Percentiles rank a stretch among this genome's conserved stretches.
phyloP scores from a whole-genome alignment of 2,888 invertebrate species.

The Willowsia nigromaculata region DNA sequence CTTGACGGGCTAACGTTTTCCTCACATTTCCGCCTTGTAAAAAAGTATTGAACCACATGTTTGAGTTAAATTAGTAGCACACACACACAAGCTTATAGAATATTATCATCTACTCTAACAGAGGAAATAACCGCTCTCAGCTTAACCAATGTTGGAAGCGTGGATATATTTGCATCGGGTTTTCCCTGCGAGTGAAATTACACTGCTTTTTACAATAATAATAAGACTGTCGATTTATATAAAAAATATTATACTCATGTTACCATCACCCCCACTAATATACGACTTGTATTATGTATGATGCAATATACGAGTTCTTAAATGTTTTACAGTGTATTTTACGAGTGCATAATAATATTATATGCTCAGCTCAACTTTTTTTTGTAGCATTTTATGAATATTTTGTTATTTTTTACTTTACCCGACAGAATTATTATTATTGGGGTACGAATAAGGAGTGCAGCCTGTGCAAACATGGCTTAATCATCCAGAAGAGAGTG shows the following conservation, averaged over 20 bases:
- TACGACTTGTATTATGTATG: too few relatives aligned
- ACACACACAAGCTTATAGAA: not conserved
- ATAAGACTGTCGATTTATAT: not conserved
- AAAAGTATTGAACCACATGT: not conserved
- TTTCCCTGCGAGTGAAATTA: not conserved
- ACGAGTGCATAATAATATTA: slow-evolving; percentile 4
- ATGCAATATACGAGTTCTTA: not conserved
- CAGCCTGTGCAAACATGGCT: slow-evolving; percentile 62
- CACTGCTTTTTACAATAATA: not conserved
- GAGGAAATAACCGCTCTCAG: not conserved
- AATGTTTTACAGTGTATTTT: not conserved
- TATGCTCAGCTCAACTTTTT: not conserved
- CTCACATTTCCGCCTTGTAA: slow-evolving; percentile 6
- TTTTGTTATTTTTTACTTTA: slow-evolving; percentile 35
- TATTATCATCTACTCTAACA: not conserved
- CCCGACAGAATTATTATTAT: not conserved
- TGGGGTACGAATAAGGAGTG: not conserved
- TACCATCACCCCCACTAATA: not conserved
- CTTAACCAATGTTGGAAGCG: not conserved
- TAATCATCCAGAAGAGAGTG: slow-evolving; percentile 66
- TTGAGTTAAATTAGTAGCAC: not conserved
- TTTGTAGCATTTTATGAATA: slow-evolving; percentile 22
- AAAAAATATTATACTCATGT: not conserved
- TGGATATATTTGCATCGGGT: not conserved
- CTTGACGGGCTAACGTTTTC: slow-evolving; percentile 38